Conservation (phyloP, 2,113 vertebrate genomes). For the Epinephelus cyanopodus region DNA sequence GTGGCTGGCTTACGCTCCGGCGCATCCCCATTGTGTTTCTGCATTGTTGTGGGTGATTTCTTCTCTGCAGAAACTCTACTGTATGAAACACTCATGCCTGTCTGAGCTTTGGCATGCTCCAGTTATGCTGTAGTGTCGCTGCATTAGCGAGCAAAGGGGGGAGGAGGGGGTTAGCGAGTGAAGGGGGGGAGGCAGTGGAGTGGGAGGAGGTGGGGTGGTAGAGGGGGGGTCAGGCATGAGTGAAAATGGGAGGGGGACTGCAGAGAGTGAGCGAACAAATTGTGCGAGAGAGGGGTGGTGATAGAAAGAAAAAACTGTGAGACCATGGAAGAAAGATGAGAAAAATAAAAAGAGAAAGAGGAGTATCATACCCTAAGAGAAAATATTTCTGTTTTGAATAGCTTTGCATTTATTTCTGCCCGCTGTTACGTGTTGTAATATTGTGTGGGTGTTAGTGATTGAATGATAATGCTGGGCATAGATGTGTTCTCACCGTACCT, state of each 20-base stretch:
- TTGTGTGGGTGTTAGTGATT: constrained; percentile 45
- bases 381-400: constrained; percentile 59
- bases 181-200: not conserved
- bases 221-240: constrained; percentile 56
- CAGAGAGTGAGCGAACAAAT: constrained; percentile 68
- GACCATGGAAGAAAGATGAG: constrained; percentile 41
- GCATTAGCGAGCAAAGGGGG: constrained; percentile 74
- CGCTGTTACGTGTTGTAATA: constrained; percentile 39
- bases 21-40: constrained; percentile 83
- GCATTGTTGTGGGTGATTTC: constrained; percentile 86
- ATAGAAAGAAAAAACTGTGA: constrained; percentile 45
- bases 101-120: constrained; percentile 88
- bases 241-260: constrained; percentile 73
- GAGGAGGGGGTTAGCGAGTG: constrained; percentile 9
- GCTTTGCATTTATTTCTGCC: constrained; percentile 52
- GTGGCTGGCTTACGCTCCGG: constrained; percentile 80
- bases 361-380: constrained; percentile 47
- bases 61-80: constrained; percentile 79
- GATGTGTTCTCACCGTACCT: constrained; percentile 81
- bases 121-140: constrained; percentile 86
- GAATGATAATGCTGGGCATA: constrained; percentile 28
- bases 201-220: not conserved
- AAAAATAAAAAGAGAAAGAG: constrained; percentile 44
- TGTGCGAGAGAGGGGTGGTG: constrained; percentile 54
- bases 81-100: constrained; percentile 87